Base-by-base conservation (phyloP, 2,113 vertebrate species). In the Gracilinanus agilis region DNA sequence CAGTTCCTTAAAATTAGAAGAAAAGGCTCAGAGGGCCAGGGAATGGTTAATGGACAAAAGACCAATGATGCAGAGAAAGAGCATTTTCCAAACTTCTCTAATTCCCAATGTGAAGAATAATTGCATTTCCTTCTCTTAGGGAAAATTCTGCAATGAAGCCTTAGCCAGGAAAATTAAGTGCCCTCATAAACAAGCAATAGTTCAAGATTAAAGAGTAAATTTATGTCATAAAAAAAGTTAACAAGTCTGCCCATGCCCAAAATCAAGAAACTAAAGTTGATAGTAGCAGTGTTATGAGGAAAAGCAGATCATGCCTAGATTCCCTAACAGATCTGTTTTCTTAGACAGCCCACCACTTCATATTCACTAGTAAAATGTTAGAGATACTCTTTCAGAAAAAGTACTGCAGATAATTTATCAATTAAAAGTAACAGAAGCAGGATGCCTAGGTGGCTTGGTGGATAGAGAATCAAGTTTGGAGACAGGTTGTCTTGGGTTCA, bases 381-480 rank as follows among this genome's bases (percentile, higher is more conserved):
- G 95, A 96, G 97, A 96, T 92, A 90, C 94, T 95, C 93, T 75
- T 1, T 0, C 19, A 0, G 0, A 95, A n/a, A 97, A 95, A 9
- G 24, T 54, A 93, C 91, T 25, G 0, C 0, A 92, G 92, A 96
- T 6, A 94, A 93, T 53, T 23, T 23, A 94, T 49, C 97, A 96
- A 95, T 94, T 94, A 97, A 97, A 97, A 97, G 97, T 94, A 89
- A 53, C 9, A 61, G 44, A 67, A 93, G 61, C 61, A 49, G 49
- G 49, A 49, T 49, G 49, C 49, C 49, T 49, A 49, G 3, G 5
- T 49, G 49, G 49, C 49, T 49, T 49, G 49, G 49, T 49, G 49
- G 49, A 49, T 49, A 49, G 49, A 49, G 49, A 49, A 49, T 49
- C 49, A 49, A 5, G 49, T 5, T 5, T 49, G 49, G 49, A 49